Conservation (phyloP, 2,797 vertebrate species). For the Nothura maculosa region DNA sequence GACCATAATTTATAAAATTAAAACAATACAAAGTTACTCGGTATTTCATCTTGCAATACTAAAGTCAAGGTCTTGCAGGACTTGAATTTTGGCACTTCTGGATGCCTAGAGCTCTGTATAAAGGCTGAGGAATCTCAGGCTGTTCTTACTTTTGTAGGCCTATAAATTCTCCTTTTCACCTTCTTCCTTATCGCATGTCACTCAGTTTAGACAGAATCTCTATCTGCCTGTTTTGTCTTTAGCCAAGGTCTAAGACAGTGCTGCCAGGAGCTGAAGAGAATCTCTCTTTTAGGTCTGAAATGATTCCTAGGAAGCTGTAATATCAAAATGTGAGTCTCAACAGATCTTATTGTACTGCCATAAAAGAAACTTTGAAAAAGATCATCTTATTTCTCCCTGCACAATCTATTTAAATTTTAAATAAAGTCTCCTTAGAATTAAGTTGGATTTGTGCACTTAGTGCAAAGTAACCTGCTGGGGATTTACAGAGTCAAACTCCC, state of each 20-base stretch:
- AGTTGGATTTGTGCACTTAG: not conserved
- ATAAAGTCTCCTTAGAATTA: not conserved
- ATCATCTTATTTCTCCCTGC: not conserved
- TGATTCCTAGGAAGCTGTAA: not conserved
- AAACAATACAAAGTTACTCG: not conserved
- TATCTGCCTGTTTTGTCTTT: not conserved
- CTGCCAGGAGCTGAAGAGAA: not conserved
- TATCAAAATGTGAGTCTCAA: not conserved
- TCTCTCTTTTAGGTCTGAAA: not conserved
- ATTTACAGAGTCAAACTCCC: not conserved
- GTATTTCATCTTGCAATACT: not conserved
- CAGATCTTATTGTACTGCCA: accelerated
- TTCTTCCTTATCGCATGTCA: accelerated
- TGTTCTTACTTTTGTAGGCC: not conserved
- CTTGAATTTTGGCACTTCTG: not conserved
- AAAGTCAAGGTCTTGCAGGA: not conserved
- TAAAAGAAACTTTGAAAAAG: not conserved
- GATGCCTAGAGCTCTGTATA: not conserved
- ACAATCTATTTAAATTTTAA: not conserved
- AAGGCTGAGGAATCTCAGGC: accelerated
- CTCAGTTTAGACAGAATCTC: not conserved
- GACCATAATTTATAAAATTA: not conserved
- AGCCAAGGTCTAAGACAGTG: not conserved
- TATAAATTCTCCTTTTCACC: not conserved
- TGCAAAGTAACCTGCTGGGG: not conserved